Evolutionary conservation across 2,113 vertebrate species (phyloP).

Genomic region (Neodon shergylaensis): DNA sequence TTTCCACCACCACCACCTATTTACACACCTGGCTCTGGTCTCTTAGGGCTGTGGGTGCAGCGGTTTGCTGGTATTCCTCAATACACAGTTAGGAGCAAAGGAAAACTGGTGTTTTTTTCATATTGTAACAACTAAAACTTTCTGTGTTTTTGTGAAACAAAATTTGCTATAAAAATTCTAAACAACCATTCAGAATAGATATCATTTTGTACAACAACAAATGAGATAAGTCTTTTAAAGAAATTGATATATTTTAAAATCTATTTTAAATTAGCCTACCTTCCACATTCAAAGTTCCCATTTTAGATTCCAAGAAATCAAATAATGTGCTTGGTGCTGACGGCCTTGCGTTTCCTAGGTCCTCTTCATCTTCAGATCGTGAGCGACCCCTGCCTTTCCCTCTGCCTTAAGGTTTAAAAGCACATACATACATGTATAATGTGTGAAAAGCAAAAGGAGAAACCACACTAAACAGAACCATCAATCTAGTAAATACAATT

Average conservation of each 20-base stretch:
- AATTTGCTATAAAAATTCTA: constrained; percentile 43
- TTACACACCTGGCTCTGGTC: constrained; percentile 31
- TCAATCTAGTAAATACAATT: not conserved
- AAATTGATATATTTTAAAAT: not conserved
- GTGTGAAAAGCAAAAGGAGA: constrained; percentile 24
- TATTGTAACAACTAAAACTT: constrained; percentile 40
- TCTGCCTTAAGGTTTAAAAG: constrained; percentile 80
- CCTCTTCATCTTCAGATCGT: constrained; percentile 46
- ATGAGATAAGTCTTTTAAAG: constrained; percentile 12
- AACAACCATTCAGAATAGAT: not conserved
- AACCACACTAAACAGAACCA: constrained; percentile 37
- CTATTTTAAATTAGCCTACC: constrained; percentile 76
- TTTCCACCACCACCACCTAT: not conserved
- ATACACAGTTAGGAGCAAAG: not conserved
- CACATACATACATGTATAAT: not conserved
- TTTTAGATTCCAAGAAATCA: constrained; percentile 60
- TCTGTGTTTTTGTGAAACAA: constrained; percentile 28
- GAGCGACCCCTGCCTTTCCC: constrained; percentile 43
- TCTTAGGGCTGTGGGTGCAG: not conserved
- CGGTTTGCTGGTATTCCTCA: not conserved
- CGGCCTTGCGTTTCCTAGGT: constrained; percentile 25
- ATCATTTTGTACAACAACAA: not conserved
- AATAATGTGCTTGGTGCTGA: constrained; percentile 59
- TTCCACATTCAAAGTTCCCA: constrained; percentile 57
- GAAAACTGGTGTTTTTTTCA: constrained; percentile 14